These are phyloP conservation scores for Lamprologus speciosus DNA, from an alignment of 2,113 vertebrate genomes.

Conservation along the genomic window DNA sequence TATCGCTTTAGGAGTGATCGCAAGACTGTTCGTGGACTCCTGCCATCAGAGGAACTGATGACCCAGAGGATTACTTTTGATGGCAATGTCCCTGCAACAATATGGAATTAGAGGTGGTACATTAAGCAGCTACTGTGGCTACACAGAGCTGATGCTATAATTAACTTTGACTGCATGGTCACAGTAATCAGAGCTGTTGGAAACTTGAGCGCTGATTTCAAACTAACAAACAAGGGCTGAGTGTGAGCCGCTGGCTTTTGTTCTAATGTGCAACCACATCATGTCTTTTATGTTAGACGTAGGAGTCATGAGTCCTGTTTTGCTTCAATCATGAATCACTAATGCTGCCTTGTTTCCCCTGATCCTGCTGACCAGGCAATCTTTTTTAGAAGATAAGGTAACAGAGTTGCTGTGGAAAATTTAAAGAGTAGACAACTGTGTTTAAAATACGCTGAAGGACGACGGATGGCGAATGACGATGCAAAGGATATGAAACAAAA, in stretches of 20 bases:
- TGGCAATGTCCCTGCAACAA: not conserved
- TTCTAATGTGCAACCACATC: not conserved
- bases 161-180: not conserved
- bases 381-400: not conserved
- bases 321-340: not conserved
- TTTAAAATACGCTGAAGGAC: not conserved
- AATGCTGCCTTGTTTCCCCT: not conserved
- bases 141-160: not conserved
- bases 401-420: not conserved
- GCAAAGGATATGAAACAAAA: not conserved
- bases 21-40: not conserved
- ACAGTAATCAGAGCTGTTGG: not conserved
- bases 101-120: not conserved
- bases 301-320: not conserved
- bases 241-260: not conserved
- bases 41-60: not conserved
- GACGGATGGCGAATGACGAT: fast-evolving
- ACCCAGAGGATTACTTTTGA: not conserved
- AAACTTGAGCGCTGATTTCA: not conserved
- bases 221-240: not conserved
- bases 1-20: not conserved
- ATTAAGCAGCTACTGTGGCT: not conserved
- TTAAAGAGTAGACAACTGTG: not conserved
- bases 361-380: not conserved
- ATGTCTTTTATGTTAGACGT: not conserved